A percentile compares a stretch with the other conserved stretches of the same genome.
Evolutionary conservation across 2,113 vertebrate genomes (phyloP).

Genomic region (Semnornis frantzii): DNA sequence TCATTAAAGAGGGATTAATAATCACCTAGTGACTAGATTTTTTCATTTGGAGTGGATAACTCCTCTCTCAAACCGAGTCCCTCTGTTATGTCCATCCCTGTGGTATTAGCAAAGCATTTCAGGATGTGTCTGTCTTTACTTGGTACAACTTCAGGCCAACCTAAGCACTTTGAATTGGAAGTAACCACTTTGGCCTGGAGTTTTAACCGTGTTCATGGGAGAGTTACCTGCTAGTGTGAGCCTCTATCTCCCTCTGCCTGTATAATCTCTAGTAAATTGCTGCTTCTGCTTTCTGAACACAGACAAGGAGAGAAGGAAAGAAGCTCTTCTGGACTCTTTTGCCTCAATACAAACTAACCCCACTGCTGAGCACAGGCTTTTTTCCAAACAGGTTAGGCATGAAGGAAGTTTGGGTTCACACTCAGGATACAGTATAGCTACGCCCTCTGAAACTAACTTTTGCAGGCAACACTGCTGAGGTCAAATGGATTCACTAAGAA

Average conservation of each 20-base stretch:
- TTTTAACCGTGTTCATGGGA: background rate
- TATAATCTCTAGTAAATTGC: background rate
- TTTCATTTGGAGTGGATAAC: conserved; percentile 12
- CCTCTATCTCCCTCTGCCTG: background rate
- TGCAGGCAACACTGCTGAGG: background rate
- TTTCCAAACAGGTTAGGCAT: background rate
- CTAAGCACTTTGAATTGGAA: background rate
- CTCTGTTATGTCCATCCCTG: background rate
- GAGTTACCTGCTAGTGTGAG: background rate
- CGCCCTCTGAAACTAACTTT: background rate
- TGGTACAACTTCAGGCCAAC: background rate
- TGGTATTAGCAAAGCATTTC: background rate
- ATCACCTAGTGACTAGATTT: conserved; percentile 10
- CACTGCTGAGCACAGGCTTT: background rate
- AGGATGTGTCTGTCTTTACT: background rate
- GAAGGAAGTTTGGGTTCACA: background rate
- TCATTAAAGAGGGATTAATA: conserved; percentile 27
- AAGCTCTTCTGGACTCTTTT: background rate
- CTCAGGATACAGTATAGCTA: background rate
- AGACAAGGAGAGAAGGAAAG: background rate
- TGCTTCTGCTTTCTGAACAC: background rate
- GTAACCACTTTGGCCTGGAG: background rate
- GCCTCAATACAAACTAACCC: background rate
- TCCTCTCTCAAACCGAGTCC: background rate
- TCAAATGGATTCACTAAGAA: background rate